Conservation (phyloP, 2,797 vertebrate species). For the Sarcophilus harrisii region DNA sequence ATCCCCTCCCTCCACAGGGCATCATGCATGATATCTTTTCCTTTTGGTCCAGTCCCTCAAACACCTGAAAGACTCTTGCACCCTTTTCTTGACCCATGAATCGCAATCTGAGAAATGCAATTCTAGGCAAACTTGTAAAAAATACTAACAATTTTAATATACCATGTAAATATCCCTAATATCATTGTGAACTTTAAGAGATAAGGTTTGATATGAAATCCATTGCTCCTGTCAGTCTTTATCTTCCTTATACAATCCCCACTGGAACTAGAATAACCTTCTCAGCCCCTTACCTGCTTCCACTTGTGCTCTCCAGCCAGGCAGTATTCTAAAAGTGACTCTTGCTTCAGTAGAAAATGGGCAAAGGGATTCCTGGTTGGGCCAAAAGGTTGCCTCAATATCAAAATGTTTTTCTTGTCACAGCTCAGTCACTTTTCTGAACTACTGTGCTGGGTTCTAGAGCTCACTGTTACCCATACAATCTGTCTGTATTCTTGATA, state of each 20-base stretch:
- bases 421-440: background rate
- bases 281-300: background rate
- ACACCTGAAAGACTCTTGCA: background rate
- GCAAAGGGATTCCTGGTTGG: background rate
- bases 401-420: background rate
- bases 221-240: background rate
- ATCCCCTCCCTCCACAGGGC: background rate
- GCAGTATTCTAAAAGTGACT: background rate
- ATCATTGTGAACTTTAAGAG: background rate
- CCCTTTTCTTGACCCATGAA: background rate
- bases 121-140: background rate
- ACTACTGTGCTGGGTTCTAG: background rate
- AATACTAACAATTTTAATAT: background rate
- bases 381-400: background rate
- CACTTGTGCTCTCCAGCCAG: background rate
- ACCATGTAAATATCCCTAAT: background rate
- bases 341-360: constrained; percentile 2
- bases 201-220: background rate
- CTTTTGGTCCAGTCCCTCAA: background rate
- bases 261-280: background rate
- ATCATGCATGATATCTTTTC: background rate
- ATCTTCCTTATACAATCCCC: background rate
- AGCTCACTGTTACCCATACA: background rate
- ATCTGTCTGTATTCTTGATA: background rate
- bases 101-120: background rate